Evolutionary conservation across 2,888 invertebrate species (phyloP).

Genomic region (Caenorhabditis panamensis): DNA sequence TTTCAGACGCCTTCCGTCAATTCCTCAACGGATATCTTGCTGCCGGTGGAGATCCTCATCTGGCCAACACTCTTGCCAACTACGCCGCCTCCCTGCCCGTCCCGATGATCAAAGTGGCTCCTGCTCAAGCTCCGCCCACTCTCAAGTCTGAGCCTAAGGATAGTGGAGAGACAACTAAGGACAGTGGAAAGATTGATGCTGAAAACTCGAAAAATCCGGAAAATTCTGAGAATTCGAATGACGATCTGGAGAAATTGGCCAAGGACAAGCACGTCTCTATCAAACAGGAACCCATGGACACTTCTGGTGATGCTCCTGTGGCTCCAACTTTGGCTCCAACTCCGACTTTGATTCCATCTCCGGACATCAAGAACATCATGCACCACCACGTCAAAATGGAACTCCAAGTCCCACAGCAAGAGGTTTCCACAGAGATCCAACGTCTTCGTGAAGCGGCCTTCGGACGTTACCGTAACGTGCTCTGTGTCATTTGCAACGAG

Average conservation of each 20-base stretch:
- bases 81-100: slow-evolving; percentile 37
- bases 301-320: too few species aligned
- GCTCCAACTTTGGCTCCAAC: too few species aligned
- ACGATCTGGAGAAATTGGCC: neutral
- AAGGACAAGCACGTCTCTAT: neutral
- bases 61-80: slow-evolving; percentile 24
- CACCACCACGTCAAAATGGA: neutral
- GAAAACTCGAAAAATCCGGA: neutral
- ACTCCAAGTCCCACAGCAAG: slow-evolving; percentile 2
- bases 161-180: too few species aligned
- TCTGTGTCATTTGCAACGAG: slow-evolving; percentile 58
- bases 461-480: slow-evolving; percentile 52
- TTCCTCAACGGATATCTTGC: slow-evolving; percentile 35
- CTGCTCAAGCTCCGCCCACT: neutral
- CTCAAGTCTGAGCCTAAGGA: too few species aligned
- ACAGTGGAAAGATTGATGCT: neutral
- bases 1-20: slow-evolving; percentile 43
- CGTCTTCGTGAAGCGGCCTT: slow-evolving; percentile 49
- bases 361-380: too few species aligned
- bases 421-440: slow-evolving; percentile 39
- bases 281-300: neutral
- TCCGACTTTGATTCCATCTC: too few species aligned
- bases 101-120: neutral
- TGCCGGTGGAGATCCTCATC: slow-evolving; percentile 35
- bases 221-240: neutral